phyloP scores from a whole-genome alignment of 2,797 vertebrate species.

The Megaceryle alcyon region DNA sequence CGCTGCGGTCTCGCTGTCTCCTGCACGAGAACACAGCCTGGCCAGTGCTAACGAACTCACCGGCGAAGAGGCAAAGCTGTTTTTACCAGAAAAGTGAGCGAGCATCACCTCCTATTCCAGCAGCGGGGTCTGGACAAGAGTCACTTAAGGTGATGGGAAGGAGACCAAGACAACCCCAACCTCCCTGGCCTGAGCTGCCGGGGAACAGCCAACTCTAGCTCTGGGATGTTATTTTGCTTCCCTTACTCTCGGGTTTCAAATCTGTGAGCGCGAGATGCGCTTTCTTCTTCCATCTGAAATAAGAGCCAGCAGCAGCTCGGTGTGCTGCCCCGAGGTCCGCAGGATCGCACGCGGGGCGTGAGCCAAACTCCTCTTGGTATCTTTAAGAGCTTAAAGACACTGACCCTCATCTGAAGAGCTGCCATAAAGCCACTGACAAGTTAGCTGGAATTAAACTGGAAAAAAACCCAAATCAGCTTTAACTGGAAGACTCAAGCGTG shows the following conservation, averaged over 20 bases:
- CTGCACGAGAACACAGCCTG: neutral
- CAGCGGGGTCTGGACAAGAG: neutral
- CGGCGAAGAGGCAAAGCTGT: neutral
- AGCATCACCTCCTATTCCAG: neutral
- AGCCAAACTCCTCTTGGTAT: neutral
- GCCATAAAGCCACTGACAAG: neutral
- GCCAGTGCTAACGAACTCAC: neutral
- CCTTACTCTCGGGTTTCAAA: neutral
- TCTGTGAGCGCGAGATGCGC: neutral
- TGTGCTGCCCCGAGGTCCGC: rapidly evolving
- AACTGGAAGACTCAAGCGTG: neutral
- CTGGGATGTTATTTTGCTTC: neutral
- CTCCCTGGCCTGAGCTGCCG: neutral
- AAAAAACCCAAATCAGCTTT: too few relatives aligned
- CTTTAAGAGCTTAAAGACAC: neutral
- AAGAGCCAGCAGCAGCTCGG: neutral
- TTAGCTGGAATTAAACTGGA: neutral
- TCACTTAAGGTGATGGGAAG: constrained; percentile 23
- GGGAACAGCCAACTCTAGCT: neutral
- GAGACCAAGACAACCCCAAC: neutral
- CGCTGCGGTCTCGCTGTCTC: neutral
- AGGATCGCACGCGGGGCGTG: neutral
- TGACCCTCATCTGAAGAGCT: neutral
- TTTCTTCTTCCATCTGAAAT: neutral
- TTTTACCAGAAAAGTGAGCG: constrained; percentile 13